A percentile compares a stretch with the other conserved stretches of the same genome.
phyloP scores from a whole-genome alignment of 2,888 invertebrate species.

The Aspidapion aeneum region DNA sequence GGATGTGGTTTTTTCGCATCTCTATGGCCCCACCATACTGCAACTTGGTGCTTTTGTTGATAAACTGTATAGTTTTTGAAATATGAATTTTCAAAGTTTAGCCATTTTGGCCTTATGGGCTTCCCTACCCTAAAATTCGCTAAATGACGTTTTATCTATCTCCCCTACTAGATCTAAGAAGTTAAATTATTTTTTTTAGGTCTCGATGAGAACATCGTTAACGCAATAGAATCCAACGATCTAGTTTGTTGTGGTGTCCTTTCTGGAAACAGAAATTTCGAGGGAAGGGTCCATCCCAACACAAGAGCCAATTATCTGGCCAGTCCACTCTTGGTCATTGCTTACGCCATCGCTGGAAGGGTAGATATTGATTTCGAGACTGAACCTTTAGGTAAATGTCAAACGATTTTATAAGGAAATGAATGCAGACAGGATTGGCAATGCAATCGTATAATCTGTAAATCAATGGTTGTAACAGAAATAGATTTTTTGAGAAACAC shows the following conservation, averaged over 20 bases:
- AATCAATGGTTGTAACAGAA: no score
- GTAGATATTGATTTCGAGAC: conserved; percentile 93
- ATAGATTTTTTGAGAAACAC: no score
- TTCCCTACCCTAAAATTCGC: no score
- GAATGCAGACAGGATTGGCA: no score
- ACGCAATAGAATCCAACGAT: conserved; percentile 90
- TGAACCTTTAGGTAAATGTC: conserved; percentile 63
- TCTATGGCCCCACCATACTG: no score
- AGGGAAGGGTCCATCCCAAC: conserved; percentile 95
- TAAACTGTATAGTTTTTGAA: no score
- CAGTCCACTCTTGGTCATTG: conserved; percentile 94
- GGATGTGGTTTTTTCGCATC: no score
- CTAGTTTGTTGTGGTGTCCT: conserved; percentile 94
- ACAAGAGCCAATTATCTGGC: conserved; percentile 97
- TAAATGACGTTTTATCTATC: no score
- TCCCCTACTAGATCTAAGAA: neutral
- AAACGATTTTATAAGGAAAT: neutral
- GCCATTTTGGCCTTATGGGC: no score
- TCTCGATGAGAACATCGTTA: conserved; percentile 84
- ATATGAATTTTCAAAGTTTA: no score
- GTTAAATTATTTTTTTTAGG: conserved; percentile 6
- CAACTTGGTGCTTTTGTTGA: no score
- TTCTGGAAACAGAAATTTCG: conserved; percentile 97
- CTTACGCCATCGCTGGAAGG: conserved; percentile 94
- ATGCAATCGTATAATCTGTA: no score